Base-by-base conservation (phyloP, 2,888 invertebrate genomes). In the Epistrophe eligans region DNA sequence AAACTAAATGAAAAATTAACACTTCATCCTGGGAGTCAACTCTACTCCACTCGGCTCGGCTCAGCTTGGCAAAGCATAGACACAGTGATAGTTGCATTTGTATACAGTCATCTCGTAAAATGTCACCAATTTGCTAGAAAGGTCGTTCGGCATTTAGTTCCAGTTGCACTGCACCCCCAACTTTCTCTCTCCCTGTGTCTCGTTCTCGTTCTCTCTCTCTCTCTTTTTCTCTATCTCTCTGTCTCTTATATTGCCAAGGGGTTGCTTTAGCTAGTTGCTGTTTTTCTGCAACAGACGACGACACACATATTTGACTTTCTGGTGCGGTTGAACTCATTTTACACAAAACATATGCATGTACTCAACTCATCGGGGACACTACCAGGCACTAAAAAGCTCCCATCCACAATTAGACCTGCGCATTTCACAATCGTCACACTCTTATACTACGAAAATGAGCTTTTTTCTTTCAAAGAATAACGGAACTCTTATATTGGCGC, bases 1-100 rank as follows among this genome's bases (percentile, higher is more conserved):
- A 85, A 82, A 77, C 79, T 87, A 83, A 87, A 87, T 87, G 87
- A 83, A 87, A 87, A 87, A 87, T 87, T 87, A 87, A 87, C 87
- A 87, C 87, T 87, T 87, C 83, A 87, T 83, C 73, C 83, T 58
- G 83, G 55, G 60, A 83, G 72, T 62, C 77, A 64, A 45, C 71
- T 81, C 55, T 66, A 74, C 70, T 79, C 71, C 67, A 55, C 24
- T 24, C 24, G 24, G 24, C 24, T 79, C 71, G 72, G 58, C 24
- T 24, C 24, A 3, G 24, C 3, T 24, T 24, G 24, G 24, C 28
- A 77, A 50, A 58, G 57, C 28, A 77, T 57, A 58, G 57, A 85
- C 77, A 48, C 48, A 32, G 17, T 35, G 48, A 28, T 66, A 85
- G 85, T 70, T 35, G 38, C 70, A 70, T 70, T 38, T 38, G 38